These are phyloP conservation scores for Adela reaumurella DNA, from an alignment of 2,888 invertebrate species.

Conservation along the genomic window DNA sequence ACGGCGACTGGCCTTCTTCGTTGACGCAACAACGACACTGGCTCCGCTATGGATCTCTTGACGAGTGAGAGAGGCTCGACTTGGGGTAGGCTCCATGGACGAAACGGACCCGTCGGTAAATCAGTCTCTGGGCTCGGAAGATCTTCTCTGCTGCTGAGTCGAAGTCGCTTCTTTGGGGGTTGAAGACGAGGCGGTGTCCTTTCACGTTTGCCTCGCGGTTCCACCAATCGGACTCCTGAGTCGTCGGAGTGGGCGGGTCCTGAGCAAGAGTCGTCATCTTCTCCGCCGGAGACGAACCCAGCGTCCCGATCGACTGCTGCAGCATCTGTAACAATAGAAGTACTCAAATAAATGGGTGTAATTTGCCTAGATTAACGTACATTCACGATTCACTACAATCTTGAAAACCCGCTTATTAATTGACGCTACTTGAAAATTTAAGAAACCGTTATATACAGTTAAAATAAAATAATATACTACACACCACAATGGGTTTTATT, in stretches of 20 bases:
- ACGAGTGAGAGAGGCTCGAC: slow-evolving; percentile 64
- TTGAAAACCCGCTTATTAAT: no score
- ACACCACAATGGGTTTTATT: no score
- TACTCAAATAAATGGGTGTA: no score
- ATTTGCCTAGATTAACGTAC: no score
- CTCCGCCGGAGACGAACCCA: slow-evolving; percentile 71
- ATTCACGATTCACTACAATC: no score
- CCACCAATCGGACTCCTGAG: slow-evolving; percentile 45
- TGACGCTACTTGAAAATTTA: no score
- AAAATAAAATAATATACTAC: no score
- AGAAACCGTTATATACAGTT: no score
- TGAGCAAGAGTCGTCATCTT: slow-evolving; percentile 62
- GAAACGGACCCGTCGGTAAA: slow-evolving; percentile 49
- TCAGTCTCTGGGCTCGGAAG: slow-evolving; percentile 38
- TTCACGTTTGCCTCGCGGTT: slow-evolving; percentile 57
- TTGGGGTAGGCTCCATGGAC: slow-evolving; percentile 67
- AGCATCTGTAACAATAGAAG: slow-evolving; percentile 47
- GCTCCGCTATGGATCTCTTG: slow-evolving; percentile 33
- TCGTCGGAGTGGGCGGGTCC: slow-evolving; percentile 52
- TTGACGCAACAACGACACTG: slow-evolving; percentile 26
- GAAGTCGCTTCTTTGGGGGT: slow-evolving; percentile 71
- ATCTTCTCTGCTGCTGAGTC: slow-evolving; percentile 42
- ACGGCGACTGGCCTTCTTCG: slow-evolving; percentile 32
- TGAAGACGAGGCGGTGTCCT: slow-evolving; percentile 31
- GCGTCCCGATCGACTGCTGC: slow-evolving; percentile 60